phyloP scores from a whole-genome alignment of 2,113 vertebrate genomes.

The Lepidothrix coronata region DNA sequence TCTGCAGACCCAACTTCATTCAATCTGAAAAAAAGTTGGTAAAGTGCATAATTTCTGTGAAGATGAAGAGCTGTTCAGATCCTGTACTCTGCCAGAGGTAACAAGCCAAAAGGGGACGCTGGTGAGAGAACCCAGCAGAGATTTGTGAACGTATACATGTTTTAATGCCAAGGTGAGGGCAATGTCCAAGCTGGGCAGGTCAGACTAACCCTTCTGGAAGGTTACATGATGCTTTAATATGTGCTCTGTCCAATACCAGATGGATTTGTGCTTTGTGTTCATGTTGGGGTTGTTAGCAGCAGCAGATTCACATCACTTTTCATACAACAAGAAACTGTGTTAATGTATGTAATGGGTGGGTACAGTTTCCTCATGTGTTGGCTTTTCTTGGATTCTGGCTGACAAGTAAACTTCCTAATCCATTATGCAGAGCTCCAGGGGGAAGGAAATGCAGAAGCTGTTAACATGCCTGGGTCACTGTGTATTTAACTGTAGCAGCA shows the following conservation, averaged over 20 bases:
- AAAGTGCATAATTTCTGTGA: conserved; percentile 82
- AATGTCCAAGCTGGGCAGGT: background rate
- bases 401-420: conserved; percentile 86
- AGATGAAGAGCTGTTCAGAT: conserved; percentile 81
- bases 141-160: background rate
- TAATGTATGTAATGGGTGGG: background rate
- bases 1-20: conserved; percentile 68
- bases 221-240: background rate
- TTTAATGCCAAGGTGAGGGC: background rate
- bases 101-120: background rate
- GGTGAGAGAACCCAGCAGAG: background rate
- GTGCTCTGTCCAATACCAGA: background rate
- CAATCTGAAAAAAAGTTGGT: conserved; percentile 57
- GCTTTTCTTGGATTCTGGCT: background rate
- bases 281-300: background rate
- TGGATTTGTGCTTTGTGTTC: background rate
- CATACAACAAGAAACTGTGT: background rate
- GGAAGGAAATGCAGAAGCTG: background rate
- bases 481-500: background rate
- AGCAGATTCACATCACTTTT: background rate
- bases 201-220: background rate
- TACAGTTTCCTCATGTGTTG: background rate
- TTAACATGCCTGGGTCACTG: background rate
- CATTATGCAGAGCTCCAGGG: background rate
- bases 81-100: conserved; percentile 80